Conservation (phyloP, 2,113 vertebrate genomes). For the Shinisaurus crocodilurus region DNA sequence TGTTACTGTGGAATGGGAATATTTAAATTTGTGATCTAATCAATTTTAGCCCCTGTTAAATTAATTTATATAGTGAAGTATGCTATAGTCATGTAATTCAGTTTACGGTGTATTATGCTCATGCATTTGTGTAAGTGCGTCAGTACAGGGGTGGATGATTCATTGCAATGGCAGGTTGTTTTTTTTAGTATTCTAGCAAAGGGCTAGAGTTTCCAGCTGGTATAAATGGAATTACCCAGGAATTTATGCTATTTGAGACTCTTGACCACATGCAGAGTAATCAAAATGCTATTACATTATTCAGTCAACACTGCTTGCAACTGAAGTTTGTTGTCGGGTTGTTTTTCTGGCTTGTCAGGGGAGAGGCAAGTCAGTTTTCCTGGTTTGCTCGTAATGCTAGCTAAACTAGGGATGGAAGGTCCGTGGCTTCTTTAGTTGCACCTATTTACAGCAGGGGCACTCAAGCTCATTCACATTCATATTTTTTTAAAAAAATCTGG, state of each 20-base stretch:
- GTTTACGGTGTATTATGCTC: neutral
- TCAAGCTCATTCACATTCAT: no score
- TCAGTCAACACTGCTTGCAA: neutral
- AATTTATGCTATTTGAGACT: neutral
- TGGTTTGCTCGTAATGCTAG: no score
- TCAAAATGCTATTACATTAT: neutral
- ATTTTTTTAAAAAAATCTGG: no score
- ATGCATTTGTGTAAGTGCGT: neutral
- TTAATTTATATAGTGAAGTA: neutral
- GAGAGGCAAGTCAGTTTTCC: no score
- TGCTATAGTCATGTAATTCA: neutral
- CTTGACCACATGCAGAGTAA: neutral
- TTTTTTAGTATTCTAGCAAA: neutral
- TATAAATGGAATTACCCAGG: neutral
- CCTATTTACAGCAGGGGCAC: no score
- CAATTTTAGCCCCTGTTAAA: neutral
- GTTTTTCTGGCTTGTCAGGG: no score
- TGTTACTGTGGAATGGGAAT: neutral
- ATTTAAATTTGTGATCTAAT: neutral
- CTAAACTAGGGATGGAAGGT: no score
- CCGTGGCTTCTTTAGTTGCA: no score
- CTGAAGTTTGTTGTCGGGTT: neutral
- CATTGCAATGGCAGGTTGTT: neutral
- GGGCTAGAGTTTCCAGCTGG: neutral
- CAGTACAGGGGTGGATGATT: neutral